Conservation (phyloP, 2,888 invertebrate species). For the Drosophila nr. fundita region DNA sequence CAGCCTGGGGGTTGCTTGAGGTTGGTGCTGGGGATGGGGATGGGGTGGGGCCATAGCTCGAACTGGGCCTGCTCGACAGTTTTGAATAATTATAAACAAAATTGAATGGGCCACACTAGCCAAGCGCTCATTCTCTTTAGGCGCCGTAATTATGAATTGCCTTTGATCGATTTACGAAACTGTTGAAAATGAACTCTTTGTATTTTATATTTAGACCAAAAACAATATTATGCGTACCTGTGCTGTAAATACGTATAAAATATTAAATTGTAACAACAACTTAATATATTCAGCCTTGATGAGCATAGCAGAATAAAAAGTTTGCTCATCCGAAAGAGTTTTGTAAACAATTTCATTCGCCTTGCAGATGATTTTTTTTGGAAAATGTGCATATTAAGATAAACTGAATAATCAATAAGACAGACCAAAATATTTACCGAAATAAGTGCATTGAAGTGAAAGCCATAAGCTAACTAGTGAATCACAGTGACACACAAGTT, state of each 20-base stretch:
- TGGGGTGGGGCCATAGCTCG: not conserved
- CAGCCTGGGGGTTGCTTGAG: constrained; percentile 17
- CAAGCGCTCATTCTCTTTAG: constrained; percentile 39
- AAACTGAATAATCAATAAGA: constrained; percentile 57
- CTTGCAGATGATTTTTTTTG: constrained; percentile 40
- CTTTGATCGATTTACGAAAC: constrained; percentile 31
- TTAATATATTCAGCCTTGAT: not conserved
- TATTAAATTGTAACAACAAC: not conserved
- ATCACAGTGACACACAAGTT: constrained; percentile 31
- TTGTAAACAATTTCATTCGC: constrained; percentile 12
- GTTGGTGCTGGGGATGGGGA: not conserved
- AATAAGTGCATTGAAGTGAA: constrained; percentile 26
- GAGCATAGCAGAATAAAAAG: not conserved
- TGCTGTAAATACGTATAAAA: not conserved
- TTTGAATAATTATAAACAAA: constrained; percentile 69
- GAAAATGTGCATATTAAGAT: constrained; percentile 68
- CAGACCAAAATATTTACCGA: constrained; percentile 8
- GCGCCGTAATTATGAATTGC: constrained; percentile 55
- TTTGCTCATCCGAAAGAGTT: not conserved
- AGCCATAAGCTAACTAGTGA: constrained; percentile 35
- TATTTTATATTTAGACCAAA: constrained; percentile 32
- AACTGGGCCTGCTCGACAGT: constrained; percentile 40
- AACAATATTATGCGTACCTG: constrained; percentile 20
- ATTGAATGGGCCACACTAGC: constrained; percentile 59
- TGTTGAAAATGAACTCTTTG: not conserved